phyloP scores from a whole-genome alignment of 2,888 invertebrate genomes.

The Campaea margaritaria region DNA sequence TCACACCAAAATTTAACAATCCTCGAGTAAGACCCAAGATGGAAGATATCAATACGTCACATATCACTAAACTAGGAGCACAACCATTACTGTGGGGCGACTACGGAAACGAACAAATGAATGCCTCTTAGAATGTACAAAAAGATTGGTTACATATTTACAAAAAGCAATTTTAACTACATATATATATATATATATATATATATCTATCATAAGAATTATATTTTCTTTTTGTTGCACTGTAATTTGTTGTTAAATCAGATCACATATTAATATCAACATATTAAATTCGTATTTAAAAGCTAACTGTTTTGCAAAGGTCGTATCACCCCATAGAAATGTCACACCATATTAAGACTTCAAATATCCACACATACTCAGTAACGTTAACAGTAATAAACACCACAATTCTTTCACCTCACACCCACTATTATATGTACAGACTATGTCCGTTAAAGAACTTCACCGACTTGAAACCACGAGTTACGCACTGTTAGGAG shows the following conservation, averaged over 20 bases:
- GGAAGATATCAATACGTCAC: slow-evolving; percentile 26
- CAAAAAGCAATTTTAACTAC: slow-evolving; percentile 4
- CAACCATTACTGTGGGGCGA: slow-evolving; percentile 14
- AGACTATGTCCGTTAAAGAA: slow-evolving; percentile 7
- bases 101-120: neutral
- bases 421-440: neutral
- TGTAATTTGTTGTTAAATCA: slow-evolving; percentile 15
- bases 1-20: slow-evolving; percentile 21
- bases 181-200: too few species aligned
- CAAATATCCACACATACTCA: slow-evolving; percentile 5
- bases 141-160: slow-evolving; percentile 16
- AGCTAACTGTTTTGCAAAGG: neutral
- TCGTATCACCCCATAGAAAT: slow-evolving; percentile 21
- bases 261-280: slow-evolving; percentile 20
- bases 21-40: slow-evolving; percentile 15
- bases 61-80: slow-evolving; percentile 21
- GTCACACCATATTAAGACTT: slow-evolving; percentile 8
- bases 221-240: neutral
- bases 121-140: slow-evolving; percentile 2
- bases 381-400: slow-evolving; percentile 1
- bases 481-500: neutral
- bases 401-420: slow-evolving; percentile 2
- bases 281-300: slow-evolving; percentile 11
- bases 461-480: neutral
- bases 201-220: slow-evolving; percentile 2